Evolutionary conservation across 1,140 invertebrate species (phyloP), one percentile per base, ranked within the genome.

Genomic region (Nasonia giraulti): DNA sequence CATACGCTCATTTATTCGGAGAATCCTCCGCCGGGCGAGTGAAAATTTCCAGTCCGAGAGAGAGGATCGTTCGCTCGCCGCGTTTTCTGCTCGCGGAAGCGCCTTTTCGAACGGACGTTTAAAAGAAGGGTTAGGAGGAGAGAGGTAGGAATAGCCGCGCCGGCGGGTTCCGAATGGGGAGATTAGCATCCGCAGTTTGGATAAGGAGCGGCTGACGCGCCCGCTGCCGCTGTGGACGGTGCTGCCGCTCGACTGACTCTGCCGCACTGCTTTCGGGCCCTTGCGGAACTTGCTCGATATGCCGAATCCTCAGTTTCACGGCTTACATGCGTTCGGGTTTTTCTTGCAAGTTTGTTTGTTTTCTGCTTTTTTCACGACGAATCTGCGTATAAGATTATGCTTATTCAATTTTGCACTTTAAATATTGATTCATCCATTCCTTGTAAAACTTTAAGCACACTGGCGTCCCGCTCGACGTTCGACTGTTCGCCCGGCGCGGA

Each of bases 401-500:
- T 44, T 44, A 44, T 44, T 44, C 8, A 8, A 44, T 44, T 8
- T 11, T 37, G 6, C 40, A 44, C 40, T 44, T 44, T 10, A 44
- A 1, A 44, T 44, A 44, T 44, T 44, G 40, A 44, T 27, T 27
- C 27, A 1, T 27, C 27, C 27, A 27, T 27, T 27, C 27, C 27
- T 27, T 27, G 27, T 27, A 27, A 27, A 27, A 27, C 27, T 27
- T 27, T 27, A 27, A 27, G 27, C 27, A 27, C 27, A 2, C 27
- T 27, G 27, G 27, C 27, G 27, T 27, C 27, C 1, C 1, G 27
- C 27, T 1, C 27, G 27, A 1, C 27, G 27, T 27, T 27, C 27
- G 27, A 82, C 75, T 76, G 71, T 82, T 62, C 81, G 20, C 12
- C 37, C 73, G 81, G 73, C 69, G 44, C 44, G 69, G 80, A 69